Evolutionary conservation across 2,797 vertebrate genomes (phyloP), one percentile per base, ranked within the genome.

Genomic region (Trichosurus vulpecula): DNA sequence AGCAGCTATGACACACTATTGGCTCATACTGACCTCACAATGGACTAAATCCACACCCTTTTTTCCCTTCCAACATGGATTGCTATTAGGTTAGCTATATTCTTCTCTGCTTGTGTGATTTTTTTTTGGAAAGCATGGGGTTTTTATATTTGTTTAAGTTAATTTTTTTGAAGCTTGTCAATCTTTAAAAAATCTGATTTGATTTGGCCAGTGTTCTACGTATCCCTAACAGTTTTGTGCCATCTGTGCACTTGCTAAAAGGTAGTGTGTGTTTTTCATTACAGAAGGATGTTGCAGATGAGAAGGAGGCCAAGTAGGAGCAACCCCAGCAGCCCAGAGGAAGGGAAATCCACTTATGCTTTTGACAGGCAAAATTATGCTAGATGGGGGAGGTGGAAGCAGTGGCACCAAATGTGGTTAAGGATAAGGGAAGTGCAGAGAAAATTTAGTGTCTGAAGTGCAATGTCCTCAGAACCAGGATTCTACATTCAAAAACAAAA

Each of bases 31-130:
- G 31, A 96, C 92, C 53, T 90, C 31, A 13, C 14, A 94, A 93
- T 94, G 96, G 58, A 53, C 35, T 57, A 97, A 90, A 91, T 66
- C 35, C 92, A 97, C 97, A 94, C 27, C 92, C 87, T 95, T 94
- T 41, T 92, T 81, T 29, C 29, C 3, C 25, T 47, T 87, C 41
- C 74, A 87, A 91, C 25, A 91, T 91, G 91, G 93, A 91, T 57
- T 61, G 61, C 52, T 95, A 8, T 90, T 92, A 95, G 92, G 94
- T 25, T 31, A 90, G 16, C 29, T 51, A 11, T 87, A 87, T 51
- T 87, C 87, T 51, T 81, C 66, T 81, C n/a, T 41, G 8, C 58
- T 66, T 81, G 2, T 41, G 16, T 81, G 14, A 41, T 47, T 87
- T 47, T 27, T 47, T 81, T 87, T 27, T n/a, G 0, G n/a, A 93